Evolutionary conservation across 2,797 vertebrate genomes (phyloP).

Genomic region (Acanthurus tractus): DNA sequence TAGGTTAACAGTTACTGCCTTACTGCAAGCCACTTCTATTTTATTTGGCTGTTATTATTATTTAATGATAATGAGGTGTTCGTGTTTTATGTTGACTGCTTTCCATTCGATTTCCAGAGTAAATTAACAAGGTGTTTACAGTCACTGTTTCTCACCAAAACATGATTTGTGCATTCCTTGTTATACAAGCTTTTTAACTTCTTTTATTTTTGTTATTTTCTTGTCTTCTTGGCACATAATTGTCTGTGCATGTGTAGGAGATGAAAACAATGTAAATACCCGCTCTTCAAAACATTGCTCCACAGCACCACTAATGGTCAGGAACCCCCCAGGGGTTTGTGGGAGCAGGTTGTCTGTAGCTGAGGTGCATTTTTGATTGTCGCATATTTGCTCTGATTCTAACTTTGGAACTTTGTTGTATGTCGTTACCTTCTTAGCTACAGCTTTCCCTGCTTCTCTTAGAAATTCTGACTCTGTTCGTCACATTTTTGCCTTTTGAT

Average conservation of each 20-base stretch:
- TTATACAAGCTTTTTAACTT: not conserved
- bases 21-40: not conserved
- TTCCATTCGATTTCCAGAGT: not conserved
- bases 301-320: not conserved
- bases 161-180: not conserved
- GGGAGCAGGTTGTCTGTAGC: not conserved
- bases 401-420: not conserved
- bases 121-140: not conserved
- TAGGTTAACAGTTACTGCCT: not conserved
- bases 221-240: not conserved
- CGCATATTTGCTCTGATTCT: not conserved
- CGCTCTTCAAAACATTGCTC: not conserved
- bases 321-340: not conserved
- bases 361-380: not conserved
- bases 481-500: not conserved
- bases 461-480: too few species aligned
- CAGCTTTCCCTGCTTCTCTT: not conserved
- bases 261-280: not conserved
- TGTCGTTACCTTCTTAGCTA: not conserved
- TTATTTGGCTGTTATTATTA: slow-evolving; percentile 11
- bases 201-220: not conserved
- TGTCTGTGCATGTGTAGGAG: not conserved
- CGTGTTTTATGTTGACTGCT: not conserved
- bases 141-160: not conserved
- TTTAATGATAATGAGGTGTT: slow-evolving; percentile 18